phyloP scores from a whole-genome alignment of 2,797 vertebrate genomes.

The Gallirallus australis region DNA sequence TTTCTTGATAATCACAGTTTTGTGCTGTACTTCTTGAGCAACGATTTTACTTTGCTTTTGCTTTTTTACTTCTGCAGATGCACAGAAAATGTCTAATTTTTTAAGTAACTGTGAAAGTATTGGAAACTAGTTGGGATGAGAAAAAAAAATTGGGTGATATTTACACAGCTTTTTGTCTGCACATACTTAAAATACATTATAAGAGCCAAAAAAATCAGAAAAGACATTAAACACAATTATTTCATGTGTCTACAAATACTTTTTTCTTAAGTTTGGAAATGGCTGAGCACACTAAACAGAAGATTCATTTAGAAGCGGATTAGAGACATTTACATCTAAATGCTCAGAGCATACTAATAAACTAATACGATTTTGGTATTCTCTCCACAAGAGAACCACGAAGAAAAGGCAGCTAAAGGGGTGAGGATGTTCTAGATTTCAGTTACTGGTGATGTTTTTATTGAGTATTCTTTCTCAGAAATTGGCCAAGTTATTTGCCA shows the following conservation, averaged over 20 bases:
- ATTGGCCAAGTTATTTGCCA: not conserved
- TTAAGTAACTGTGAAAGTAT: not conserved
- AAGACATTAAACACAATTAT: not conserved
- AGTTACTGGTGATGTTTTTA: not conserved
- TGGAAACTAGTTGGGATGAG: not conserved
- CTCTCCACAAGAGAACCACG: not conserved
- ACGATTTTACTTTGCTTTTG: not conserved
- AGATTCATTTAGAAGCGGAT: slow-evolving; percentile 62
- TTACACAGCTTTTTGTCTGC: not conserved
- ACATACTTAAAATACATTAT: not conserved
- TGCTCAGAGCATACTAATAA: slow-evolving; percentile 41
- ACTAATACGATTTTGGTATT: slow-evolving; percentile 22
- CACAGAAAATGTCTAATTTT: not conserved
- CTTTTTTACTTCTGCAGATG: not conserved
- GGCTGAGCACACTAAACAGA: slow-evolving; percentile 33
- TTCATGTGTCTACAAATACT: not conserved
- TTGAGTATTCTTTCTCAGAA: not conserved
- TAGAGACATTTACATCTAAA: slow-evolving; percentile 56
- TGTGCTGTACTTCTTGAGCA: not conserved
- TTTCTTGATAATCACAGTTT: not conserved
- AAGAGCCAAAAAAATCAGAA: not conserved
- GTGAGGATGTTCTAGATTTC: not conserved
- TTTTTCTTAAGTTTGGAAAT: slow-evolving; percentile 41
- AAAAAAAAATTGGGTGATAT: not conserved
- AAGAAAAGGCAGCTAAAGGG: not conserved